Conservation (phyloP, 2,888 invertebrate genomes). For the Trissoscelio sp. region DNA sequence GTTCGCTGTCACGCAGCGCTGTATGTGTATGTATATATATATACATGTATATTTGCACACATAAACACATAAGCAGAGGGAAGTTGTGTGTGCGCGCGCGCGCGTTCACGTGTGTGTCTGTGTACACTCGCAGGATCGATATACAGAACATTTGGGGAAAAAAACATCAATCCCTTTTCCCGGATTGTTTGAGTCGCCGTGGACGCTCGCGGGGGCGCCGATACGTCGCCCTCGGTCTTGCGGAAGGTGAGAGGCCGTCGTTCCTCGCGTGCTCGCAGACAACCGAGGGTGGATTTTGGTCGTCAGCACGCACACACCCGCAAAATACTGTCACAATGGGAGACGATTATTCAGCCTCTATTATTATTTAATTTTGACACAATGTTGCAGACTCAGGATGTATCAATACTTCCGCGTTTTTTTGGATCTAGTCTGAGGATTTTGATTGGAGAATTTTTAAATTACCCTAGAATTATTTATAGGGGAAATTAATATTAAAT, state of each 20-base stretch:
- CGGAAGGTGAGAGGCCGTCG: conserved; percentile 17
- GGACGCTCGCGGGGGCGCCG: conserved; percentile 33
- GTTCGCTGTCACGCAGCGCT: too few species aligned
- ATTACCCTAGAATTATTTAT: too few species aligned
- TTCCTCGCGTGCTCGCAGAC: conserved; percentile 9
- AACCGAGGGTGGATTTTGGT: conserved; percentile 18
- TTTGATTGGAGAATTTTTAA: too few species aligned
- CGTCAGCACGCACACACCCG: conserved; percentile 1
- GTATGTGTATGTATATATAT: background rate
- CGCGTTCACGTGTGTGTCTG: conserved; percentile 33
- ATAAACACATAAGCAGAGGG: background rate
- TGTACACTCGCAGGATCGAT: conserved; percentile 65
- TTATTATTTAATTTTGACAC: too few species aligned
- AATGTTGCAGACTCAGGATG: too few species aligned
- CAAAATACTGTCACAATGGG: background rate
- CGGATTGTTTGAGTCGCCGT: conserved; percentile 49
- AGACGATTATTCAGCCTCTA: too few species aligned
- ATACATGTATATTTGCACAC: background rate
- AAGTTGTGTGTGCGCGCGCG: background rate
- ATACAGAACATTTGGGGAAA: conserved; percentile 68
- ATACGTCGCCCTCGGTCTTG: conserved; percentile 32
- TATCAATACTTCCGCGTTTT: too few species aligned
- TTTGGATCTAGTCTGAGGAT: too few species aligned
- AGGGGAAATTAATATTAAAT: too few species aligned
- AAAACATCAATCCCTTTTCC: conserved; percentile 57